Conservation (phyloP, 1,140 invertebrate species). For the Procambarus virginalis region DNA sequence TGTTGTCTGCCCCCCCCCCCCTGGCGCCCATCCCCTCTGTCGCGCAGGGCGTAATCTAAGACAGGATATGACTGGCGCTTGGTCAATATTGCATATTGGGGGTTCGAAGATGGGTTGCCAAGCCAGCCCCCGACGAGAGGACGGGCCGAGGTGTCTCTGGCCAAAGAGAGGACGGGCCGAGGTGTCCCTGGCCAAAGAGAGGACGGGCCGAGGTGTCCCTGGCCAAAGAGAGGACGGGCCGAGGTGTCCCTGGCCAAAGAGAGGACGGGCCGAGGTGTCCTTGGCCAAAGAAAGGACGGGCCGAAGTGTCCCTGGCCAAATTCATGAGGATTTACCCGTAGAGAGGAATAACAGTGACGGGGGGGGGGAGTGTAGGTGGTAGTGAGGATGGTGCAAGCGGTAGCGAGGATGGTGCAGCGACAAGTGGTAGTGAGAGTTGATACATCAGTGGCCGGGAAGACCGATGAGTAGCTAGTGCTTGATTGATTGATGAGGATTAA, state of each 20-base stretch:
- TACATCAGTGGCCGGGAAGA: no score
- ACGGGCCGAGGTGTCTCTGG: background rate
- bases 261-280: background rate
- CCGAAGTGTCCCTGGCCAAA: no score
- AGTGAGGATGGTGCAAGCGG: background rate
- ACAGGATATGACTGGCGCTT: conserved; percentile 51
- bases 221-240: conserved; percentile 7
- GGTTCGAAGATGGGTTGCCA: background rate
- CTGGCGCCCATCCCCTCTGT: background rate
- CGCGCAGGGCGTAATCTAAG: conserved; percentile 30
- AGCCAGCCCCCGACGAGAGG: background rate
- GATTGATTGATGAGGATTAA: no score
- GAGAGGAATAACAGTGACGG: background rate
- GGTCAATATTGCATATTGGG: conserved; percentile 50
- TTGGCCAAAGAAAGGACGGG: background rate
- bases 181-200: background rate
- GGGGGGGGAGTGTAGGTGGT: background rate
- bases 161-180: background rate
- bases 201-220: background rate
- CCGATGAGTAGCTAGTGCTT: no score
- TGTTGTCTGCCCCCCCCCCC: background rate
- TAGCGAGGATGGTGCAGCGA: no score
- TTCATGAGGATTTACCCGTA: no score
- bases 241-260: background rate
- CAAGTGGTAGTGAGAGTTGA: no score